Evolutionary conservation across 2,113 vertebrate genomes (phyloP).

Genomic region (Symphodus melops): DNA sequence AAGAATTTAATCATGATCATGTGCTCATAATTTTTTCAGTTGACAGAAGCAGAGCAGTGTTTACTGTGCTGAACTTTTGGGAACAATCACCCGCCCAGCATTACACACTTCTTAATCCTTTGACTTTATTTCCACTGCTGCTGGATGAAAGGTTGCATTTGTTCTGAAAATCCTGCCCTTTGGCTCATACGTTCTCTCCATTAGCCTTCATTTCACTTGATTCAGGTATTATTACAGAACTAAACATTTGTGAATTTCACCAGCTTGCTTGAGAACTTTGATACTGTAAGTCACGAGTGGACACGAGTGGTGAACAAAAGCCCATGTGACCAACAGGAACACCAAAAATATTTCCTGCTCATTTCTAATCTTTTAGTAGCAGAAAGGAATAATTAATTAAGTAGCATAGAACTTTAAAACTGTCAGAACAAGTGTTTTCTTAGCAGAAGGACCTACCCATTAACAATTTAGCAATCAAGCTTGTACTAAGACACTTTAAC

Average conservation of each 20-base stretch:
- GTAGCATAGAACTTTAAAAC: not conserved
- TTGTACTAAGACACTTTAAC: too few relatives aligned
- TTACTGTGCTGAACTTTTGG: slow-evolving; percentile 17
- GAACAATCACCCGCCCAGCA: slow-evolving; percentile 42
- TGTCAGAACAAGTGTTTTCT: not conserved
- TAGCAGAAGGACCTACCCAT: too few relatives aligned
- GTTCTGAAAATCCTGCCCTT: slow-evolving; percentile 39
- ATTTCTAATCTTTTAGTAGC: not conserved
- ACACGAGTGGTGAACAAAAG: not conserved
- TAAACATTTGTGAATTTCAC: not conserved
- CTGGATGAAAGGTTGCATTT: slow-evolving; percentile 56
- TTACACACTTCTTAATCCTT: slow-evolving; percentile 40
- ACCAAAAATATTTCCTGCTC: not conserved
- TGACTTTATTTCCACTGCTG: slow-evolving; percentile 45
- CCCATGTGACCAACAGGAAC: not conserved
- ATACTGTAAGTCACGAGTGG: not conserved
- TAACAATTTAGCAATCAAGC: too few relatives aligned
- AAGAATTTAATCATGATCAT: slow-evolving; percentile 31
- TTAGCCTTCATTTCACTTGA: not conserved
- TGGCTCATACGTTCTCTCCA: not conserved
- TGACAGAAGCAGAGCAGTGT: slow-evolving; percentile 34
- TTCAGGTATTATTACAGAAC: not conserved
- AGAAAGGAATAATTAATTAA: not conserved
- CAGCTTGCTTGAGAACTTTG: not conserved
- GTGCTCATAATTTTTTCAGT: slow-evolving; percentile 35